Base-by-base conservation (phyloP, 2,113 vertebrate species). In the Apodemus speciosus region DNA sequence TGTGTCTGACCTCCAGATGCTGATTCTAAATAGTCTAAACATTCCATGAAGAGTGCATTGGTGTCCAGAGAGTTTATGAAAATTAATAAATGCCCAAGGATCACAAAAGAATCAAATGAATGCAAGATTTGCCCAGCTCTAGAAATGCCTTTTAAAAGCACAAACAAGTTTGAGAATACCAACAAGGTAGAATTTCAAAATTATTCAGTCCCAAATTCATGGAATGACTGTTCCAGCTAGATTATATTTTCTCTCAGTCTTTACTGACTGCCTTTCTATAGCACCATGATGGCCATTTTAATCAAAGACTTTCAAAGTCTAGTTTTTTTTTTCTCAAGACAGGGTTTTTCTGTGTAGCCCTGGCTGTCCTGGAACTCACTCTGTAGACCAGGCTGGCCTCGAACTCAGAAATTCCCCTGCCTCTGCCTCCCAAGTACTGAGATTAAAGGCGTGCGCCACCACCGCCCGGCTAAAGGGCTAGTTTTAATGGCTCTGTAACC, bases 161-260 rank as follows among this genome's bases (percentile, higher is more conserved):
- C 69, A n/a, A 25, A 87, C 68, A 64, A 88, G 35, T 38, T 92
- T 15, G 20, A 51, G 90, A 40, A 56, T 73, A 23, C 23, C 73
- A 84, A 83, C n/a, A 83, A 75, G 73, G 9, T 40, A 49, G n/a
- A 93, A 92, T 90, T 88, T 91, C 25, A 93, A 77, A 88, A 83
- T 64, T 25, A 43, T 20, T 77, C 40, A 72, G 4, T 80, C 16
- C 14, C 13, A 60, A 14, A 38, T 83, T 77, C 80, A 51, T 43
- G 21, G 20, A 35, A 43, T 60, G 81, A 90, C 14, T 60, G 25
- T 43, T 51, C 69, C 35, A 49, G 13, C 35, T 43, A 1, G 38
- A 11, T n/a, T 27, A 6, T 30, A 66, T 60, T 86, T 92, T 56
- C 81, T 89, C 32, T 89, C 56, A 79, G 49, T 69, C 14, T 93